phyloP scores from a whole-genome alignment of 2,888 invertebrate genomes.

The Cinara cedri region DNA sequence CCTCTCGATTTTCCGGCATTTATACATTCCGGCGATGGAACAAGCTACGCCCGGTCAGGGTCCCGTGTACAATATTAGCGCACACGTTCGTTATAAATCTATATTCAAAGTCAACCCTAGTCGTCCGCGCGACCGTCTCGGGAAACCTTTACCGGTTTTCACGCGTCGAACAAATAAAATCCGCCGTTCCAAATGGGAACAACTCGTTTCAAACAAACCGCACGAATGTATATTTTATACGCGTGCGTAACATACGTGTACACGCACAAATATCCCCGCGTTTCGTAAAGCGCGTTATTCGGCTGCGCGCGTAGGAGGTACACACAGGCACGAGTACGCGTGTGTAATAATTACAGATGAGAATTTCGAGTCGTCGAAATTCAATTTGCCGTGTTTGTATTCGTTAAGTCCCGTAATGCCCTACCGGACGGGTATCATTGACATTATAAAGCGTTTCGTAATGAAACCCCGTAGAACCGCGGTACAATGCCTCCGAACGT shows the following conservation, averaged over 20 bases:
- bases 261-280: too few species aligned
- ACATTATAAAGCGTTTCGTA: slow-evolving; percentile 6
- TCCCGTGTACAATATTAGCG: background rate
- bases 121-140: too few species aligned
- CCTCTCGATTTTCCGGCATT: background rate
- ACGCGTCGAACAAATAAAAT: slow-evolving; percentile 10
- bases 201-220: slow-evolving; percentile 12
- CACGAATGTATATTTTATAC: background rate
- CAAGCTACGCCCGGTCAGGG: too few species aligned
- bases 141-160: too few species aligned
- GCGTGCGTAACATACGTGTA: too few species aligned
- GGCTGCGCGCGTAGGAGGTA: too few species aligned
- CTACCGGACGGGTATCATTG: background rate
- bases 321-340: background rate
- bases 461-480: slow-evolving; percentile 15
- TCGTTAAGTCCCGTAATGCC: slow-evolving; percentile 15
- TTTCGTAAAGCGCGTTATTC: background rate
- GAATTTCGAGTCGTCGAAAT: slow-evolving; percentile 7
- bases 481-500: too few species aligned
- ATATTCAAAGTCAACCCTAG: too few species aligned
- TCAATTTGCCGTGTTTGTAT: slow-evolving; percentile 5
- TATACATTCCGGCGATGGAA: background rate
- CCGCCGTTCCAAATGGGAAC: background rate
- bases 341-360: too few species aligned
- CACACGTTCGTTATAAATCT: too few species aligned